Base-by-base conservation (phyloP, 2,888 invertebrate species). In the Cephus sareptanus region DNA sequence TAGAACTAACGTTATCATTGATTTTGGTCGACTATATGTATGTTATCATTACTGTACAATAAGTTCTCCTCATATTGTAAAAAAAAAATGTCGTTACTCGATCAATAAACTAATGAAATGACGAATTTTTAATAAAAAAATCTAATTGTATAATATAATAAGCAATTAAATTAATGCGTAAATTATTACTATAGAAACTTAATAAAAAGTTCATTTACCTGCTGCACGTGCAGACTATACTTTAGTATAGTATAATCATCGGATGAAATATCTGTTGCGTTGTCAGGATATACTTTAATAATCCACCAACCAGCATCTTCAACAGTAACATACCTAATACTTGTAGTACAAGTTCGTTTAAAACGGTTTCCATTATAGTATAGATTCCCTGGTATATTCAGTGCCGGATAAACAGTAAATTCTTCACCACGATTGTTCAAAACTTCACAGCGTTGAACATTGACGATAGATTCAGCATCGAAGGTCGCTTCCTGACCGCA, bases 271-370 rank as follows among this genome's bases (percentile, higher is more conserved):
- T 23, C 23, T 56, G 56, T 23, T 56, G 56, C 9, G 11, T 71
- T 71, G 3, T 30, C 30, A 30, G 3, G 13, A 33, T 71, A 31
- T 30, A 11, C 74, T 34, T 35, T 34, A 34, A 74, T 34, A 30
- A 13, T 35, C 74, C 74, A 74, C 35, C 34, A 33, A 30, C 74
- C 74, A 34, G 74, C 74, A 35, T 74, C 23, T 23, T 74, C 74
- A 30, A 23, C n/a, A 30, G 23, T 23, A 33, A 35, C 37, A 35
- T 15, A 1, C 35, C 13, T 34, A 30, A 74, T 6, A 11, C 15
- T 74, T 34, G 23, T 35, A 30, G 34, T 30, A n/a, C 74, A 74
- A 6, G 74, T 34, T 30, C 6, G 12, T 11, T 71, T 34, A 9
- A 2, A 13, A 71, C 13, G 12, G 1, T 23, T 15, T 12, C 71